Base-by-base conservation (phyloP, 2,888 invertebrate species). In the Gymnocheta viridis region DNA sequence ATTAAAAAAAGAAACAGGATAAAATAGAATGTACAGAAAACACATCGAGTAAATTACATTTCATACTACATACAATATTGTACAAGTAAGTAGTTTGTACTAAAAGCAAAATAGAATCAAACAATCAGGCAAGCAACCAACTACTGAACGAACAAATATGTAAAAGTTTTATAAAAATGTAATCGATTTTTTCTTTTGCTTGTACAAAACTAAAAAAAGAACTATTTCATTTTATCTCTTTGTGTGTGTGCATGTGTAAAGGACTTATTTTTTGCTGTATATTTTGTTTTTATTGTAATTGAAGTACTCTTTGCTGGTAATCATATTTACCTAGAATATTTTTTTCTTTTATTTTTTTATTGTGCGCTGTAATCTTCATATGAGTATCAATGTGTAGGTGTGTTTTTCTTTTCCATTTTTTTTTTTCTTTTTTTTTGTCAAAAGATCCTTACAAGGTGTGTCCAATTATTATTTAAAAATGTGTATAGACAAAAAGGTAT, bases 291-390 rank as follows among this genome's bases (percentile, higher is more conserved):
- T 72, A 12, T 66, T 70, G 27, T 64, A 80, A 32, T 58, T 76
- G 38, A 76, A 80, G 80, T 35, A 54, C 82, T 67, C 56, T 82
- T 74, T 70, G 58, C 64, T 60, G 60, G 14, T 79, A 82, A 82
- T 85, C 79, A 74, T 74, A 79, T 82, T 85, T 82, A 54, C 79
- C 79, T 67, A 66, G 49, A 66, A 78, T 47, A 56, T 54, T 19
- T 49, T 51, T 32, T 6, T 35, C 6, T 49, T 58, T 32, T 1
- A 19, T n/a, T 47, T 22, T 3, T 38, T 32, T 47, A 5, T 24
- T 12, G 7, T 10, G 4, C 29, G 38, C 19, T 41, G 12, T 29
- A 49, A 32, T 19, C 10, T 66, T 56, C 9, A 2, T 29, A 29
- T 14, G 7, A 6, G 5, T 17, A 19, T 4, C 6, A 24, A 38